Percentiles rank a stretch among this genome's conserved stretches.
phyloP scores from a whole-genome alignment of 2,797 vertebrate species.

The Philypnodon macrostomus region DNA sequence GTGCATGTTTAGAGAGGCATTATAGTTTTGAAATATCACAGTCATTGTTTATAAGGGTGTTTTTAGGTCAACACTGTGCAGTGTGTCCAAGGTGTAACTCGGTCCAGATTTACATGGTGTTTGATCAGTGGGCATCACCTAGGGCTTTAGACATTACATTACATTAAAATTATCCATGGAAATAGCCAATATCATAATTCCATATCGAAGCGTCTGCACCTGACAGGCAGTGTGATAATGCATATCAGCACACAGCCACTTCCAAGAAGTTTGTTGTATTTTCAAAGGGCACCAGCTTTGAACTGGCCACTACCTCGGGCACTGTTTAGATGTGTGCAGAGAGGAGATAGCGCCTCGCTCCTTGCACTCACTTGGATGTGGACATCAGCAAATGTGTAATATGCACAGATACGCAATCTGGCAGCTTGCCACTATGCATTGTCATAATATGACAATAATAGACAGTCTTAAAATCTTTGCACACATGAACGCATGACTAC shows the following conservation, averaged over 20 bases:
- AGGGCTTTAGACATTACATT: conserved; percentile 53
- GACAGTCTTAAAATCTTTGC: conserved; percentile 47
- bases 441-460: conserved; percentile 51
- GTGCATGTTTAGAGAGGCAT: no score
- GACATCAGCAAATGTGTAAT: conserved; percentile 58
- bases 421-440: conserved; percentile 63
- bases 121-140: conserved; percentile 54
- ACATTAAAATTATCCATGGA: conserved; percentile 59
- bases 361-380: conserved; percentile 56
- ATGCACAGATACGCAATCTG: conserved; percentile 59
- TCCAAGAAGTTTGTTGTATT: conserved; percentile 65
- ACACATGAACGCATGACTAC: conserved; percentile 60
- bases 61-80: conserved; percentile 6
- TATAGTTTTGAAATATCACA: no score
- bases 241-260: conserved; percentile 40
- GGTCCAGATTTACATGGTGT: conserved; percentile 41
- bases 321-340: conserved; percentile 69
- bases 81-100: conserved; percentile 23
- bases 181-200: conserved; percentile 56
- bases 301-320: conserved; percentile 62
- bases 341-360: conserved; percentile 61
- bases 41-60: neutral
- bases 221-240: conserved; percentile 56
- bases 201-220: conserved; percentile 39
- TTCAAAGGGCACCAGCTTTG: conserved; percentile 73